Percentiles rank a stretch among this genome's conserved stretches.
Conservation (phyloP, 1,140 invertebrate species). For the Sipha flava region DNA sequence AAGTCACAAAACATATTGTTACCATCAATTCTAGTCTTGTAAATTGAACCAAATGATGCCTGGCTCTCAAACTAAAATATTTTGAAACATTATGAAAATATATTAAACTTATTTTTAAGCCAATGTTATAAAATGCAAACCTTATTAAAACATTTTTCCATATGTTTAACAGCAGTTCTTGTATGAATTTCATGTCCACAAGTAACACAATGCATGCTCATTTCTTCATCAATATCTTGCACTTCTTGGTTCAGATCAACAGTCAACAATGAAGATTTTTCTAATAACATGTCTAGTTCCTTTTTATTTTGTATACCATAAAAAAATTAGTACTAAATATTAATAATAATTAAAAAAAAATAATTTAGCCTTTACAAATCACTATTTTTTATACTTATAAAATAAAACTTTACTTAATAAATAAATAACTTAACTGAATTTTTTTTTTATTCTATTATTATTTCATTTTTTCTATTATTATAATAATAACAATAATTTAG, state of each 20-base stretch:
- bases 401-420: too few relatives aligned
- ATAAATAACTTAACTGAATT: too few relatives aligned
- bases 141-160: conserved; percentile 94
- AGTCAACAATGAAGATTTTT: conserved; percentile 54
- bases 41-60: conserved; percentile 90
- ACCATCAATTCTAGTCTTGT: conserved; percentile 87
- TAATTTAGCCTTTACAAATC: too few relatives aligned
- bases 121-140: conserved; percentile 42
- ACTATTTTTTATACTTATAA: too few relatives aligned
- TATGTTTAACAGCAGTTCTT: conserved; percentile 79
- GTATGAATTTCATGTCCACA: conserved; percentile 90
- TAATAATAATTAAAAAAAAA: neutral
- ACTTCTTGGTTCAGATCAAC: conserved; percentile 59
- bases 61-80: conserved; percentile 80
- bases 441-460: too few relatives aligned
- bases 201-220: conserved; percentile 89
- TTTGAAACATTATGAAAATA: conserved; percentile 25
- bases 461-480: too few relatives aligned
- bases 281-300: conserved; percentile 74
- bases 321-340: conserved; percentile 2
- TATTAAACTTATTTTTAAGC: neutral
- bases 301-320: too few relatives aligned
- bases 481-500: too few relatives aligned
- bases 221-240: conserved; percentile 59
- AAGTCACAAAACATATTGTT: conserved; percentile 97